Percentiles rank a stretch among this genome's conserved stretches.
These are phyloP conservation scores for Okamejei kenojei DNA, from an alignment of 2,797 vertebrate genomes.

Conservation along the genomic window DNA sequence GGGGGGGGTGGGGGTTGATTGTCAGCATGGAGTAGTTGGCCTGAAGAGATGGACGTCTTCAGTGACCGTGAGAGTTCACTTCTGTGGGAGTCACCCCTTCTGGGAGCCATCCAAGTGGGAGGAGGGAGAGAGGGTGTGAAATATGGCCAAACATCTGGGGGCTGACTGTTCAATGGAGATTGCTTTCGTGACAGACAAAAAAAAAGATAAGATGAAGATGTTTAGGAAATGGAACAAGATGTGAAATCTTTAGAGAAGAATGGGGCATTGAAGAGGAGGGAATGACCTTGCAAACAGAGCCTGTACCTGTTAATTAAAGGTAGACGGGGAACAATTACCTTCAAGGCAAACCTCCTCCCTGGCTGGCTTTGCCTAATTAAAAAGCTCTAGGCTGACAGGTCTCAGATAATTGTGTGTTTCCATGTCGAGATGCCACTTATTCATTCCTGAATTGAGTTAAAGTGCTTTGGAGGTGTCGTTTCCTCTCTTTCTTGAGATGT, in stretches of 20 bases:
- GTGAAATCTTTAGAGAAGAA: conserved; percentile 6
- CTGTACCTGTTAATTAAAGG: conserved; percentile 12
- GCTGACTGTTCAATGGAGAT: too few species aligned
- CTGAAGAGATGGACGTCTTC: too few species aligned
- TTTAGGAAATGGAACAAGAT: conserved; percentile 1
- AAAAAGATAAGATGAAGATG: conserved; percentile 15
- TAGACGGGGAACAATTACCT: not conserved
- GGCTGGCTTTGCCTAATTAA: not conserved
- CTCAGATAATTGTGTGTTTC: not conserved
- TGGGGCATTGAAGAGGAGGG: not conserved
- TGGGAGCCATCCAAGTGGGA: too few species aligned
- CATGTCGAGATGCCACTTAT: not conserved
- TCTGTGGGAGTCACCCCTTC: too few species aligned
- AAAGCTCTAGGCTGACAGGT: not conserved
- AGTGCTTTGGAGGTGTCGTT: not conserved
- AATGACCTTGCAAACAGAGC: not conserved
- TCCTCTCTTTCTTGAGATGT: not conserved
- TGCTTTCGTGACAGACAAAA: not conserved
- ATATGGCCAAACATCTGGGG: too few species aligned
- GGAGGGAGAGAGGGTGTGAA: too few species aligned
- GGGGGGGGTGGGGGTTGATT: too few species aligned
- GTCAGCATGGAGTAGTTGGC: too few species aligned
- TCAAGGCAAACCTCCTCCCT: not conserved
- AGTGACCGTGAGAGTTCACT: too few species aligned
- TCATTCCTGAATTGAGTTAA: not conserved